Conservation (phyloP, 2,113 vertebrate genomes). For the Etheostoma cragini region DNA sequence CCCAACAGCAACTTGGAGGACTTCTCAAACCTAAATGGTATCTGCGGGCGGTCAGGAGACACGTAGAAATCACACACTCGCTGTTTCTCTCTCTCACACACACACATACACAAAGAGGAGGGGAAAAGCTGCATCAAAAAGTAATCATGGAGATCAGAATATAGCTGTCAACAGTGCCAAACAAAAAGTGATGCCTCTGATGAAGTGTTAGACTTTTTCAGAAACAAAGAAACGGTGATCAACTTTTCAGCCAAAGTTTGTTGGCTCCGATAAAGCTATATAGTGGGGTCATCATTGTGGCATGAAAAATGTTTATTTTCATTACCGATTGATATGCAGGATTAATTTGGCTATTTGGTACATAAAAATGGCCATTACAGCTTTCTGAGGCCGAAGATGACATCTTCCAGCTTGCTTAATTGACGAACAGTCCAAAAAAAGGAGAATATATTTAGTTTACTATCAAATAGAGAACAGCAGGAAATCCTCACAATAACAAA, state of each 20-base stretch:
- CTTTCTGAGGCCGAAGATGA: not conserved
- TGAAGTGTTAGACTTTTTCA: slow-evolving; percentile 64
- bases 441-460: not conserved
- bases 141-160: slow-evolving; percentile 81
- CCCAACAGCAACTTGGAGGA: slow-evolving; percentile 82
- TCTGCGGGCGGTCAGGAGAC: slow-evolving; percentile 78
- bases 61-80: slow-evolving; percentile 62
- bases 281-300: slow-evolving; percentile 16
- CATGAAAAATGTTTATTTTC: not conserved
- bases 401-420: not conserved
- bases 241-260: slow-evolving; percentile 70
- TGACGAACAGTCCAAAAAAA: not conserved
- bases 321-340: not conserved
- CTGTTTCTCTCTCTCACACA: slow-evolving; percentile 22
- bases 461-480: not conserved
- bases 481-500: not conserved
- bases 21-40: slow-evolving; percentile 81
- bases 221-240: slow-evolving; percentile 47
- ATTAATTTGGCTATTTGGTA: not conserved
- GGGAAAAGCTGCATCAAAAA: slow-evolving; percentile 74
- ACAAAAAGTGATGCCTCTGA: slow-evolving; percentile 72
- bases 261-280: slow-evolving; percentile 37
- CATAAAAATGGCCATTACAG: not conserved
- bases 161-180: slow-evolving; percentile 72
- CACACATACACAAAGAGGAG: slow-evolving; percentile 44